Conservation (phyloP, 2,888 invertebrate species). For the Tetragonisca angustula region DNA sequence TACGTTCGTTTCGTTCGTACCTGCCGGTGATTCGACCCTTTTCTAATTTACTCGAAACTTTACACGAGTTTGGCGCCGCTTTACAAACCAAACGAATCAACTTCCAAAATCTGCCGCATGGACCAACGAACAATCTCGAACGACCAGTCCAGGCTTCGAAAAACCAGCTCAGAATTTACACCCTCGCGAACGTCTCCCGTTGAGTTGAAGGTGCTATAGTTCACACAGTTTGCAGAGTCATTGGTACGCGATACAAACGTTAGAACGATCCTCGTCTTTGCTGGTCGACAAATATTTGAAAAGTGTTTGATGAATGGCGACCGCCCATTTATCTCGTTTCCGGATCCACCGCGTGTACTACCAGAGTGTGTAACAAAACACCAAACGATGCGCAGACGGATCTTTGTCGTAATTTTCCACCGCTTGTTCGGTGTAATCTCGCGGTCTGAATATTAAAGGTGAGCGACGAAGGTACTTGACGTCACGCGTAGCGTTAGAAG, state of each 20-base stretch:
- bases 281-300: constrained; percentile 29
- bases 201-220: neutral
- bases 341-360: constrained; percentile 40
- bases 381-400: constrained; percentile 28
- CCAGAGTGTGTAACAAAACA: constrained; percentile 44
- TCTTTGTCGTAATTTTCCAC: neutral
- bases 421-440: neutral
- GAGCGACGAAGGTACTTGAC: neutral
- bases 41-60: neutral
- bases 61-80: neutral
- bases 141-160: neutral
- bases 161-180: neutral
- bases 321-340: constrained; percentile 64
- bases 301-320: constrained; percentile 39
- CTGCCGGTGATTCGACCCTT: neutral
- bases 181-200: neutral
- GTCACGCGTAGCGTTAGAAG: neutral
- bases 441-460: constrained; percentile 4
- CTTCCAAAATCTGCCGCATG: neutral
- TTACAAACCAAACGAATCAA: no score
- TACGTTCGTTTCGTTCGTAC: neutral
- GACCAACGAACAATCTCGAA: no score
- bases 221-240: neutral
- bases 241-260: neutral
- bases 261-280: constrained; percentile 1